Conservation (phyloP, 2,888 invertebrate genomes). For the Mythimna impura region DNA sequence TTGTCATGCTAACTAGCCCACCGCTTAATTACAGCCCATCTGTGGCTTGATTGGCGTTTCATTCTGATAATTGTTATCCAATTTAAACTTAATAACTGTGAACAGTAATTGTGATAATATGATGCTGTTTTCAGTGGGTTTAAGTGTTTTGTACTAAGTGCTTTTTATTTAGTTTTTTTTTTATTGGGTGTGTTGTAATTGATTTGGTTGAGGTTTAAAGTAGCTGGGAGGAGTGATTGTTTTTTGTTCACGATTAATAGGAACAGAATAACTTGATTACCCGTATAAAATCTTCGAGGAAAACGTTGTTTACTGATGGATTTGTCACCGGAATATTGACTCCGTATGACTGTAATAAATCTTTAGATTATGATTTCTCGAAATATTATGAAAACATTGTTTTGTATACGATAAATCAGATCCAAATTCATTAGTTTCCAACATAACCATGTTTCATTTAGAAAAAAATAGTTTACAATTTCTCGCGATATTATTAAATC, state of each 20-base stretch:
- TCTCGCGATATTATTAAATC: no score
- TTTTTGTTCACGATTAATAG: background rate
- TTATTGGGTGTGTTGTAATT: constrained; percentile 28
- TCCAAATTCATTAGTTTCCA: no score
- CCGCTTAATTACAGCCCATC: constrained; percentile 77
- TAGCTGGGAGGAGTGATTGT: background rate
- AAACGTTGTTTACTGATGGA: background rate
- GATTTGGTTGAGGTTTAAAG: constrained; percentile 12
- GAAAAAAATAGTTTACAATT: no score
- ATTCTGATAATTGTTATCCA: constrained; percentile 78
- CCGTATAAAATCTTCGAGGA: background rate
- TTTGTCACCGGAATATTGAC: background rate
- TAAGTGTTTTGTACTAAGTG: constrained; percentile 38
- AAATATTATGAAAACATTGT: no score
- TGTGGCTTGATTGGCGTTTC: constrained; percentile 78
- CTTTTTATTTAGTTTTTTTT: constrained; percentile 37
- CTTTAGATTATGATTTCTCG: no score
- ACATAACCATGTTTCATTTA: no score
- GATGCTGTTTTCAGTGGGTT: constrained; percentile 42
- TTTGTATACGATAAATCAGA: no score
- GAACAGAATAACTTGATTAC: background rate
- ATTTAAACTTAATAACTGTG: constrained; percentile 76
- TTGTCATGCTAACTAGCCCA: constrained; percentile 81
- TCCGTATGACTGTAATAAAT: background rate
- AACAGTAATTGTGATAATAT: constrained; percentile 62